Evolutionary conservation across 2,797 vertebrate species (phyloP).

Genomic region (Melanotaenia maccullochi): DNA sequence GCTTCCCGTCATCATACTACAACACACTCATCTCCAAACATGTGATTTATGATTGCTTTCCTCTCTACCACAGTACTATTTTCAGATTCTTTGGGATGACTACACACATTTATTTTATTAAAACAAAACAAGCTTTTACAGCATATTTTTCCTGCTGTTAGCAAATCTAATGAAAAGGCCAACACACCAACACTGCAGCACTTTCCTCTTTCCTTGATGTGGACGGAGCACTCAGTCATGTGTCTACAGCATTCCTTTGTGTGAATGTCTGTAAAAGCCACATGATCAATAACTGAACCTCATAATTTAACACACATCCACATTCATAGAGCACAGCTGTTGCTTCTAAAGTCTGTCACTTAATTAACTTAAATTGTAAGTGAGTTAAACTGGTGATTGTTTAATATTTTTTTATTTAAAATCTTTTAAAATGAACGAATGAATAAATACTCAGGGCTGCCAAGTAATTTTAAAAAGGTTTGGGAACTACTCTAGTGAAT

Average conservation of each 20-base stretch:
- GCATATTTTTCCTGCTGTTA: not conserved
- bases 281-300: not conserved
- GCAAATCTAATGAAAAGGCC: not conserved
- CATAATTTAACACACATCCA: too few species aligned
- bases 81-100: conserved; percentile 77
- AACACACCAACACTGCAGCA: not conserved
- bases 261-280: not conserved
- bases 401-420: not conserved
- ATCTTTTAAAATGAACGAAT: not conserved
- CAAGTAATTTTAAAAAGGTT: not conserved
- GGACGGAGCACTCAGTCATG: not conserved
- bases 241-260: not conserved
- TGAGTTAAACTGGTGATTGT: not conserved
- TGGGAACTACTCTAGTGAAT: not conserved
- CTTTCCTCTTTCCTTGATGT: not conserved
- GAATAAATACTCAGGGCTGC: not conserved
- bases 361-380: not conserved
- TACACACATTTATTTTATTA: conserved; percentile 36
- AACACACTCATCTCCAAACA: conserved; percentile 68
- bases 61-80: conserved; percentile 85
- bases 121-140: not conserved
- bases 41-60: conserved; percentile 81
- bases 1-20: not conserved
- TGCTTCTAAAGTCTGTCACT: not conserved
- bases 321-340: too few species aligned